Conservation (phyloP, 92 coral and sea anemone genomes). For the Paramuricea clavata region DNA sequence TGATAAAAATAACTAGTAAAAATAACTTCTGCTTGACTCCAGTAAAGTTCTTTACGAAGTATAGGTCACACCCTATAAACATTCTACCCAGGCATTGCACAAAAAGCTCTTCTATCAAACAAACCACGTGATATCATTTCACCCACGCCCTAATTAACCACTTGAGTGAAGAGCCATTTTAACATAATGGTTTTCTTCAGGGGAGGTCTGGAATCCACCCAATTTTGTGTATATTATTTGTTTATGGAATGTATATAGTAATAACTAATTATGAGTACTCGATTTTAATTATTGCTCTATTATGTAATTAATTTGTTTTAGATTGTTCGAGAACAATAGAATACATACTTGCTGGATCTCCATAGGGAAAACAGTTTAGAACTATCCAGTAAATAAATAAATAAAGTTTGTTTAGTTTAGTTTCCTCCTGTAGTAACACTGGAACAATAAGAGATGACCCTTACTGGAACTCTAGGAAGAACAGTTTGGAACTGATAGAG, state of each 20-base stretch:
- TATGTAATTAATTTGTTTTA: neutral
- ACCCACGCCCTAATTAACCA: neutral
- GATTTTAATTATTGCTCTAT: neutral
- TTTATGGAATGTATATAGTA: neutral
- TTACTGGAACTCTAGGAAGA: no score
- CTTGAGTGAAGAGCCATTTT: neutral
- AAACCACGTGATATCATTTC: neutral
- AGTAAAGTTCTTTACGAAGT: neutral
- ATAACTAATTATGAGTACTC: neutral
- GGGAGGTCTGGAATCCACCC: conserved; percentile 7
- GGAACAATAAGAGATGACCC: no score
- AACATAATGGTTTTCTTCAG: neutral
- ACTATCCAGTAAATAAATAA: no score
- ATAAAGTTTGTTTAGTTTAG: no score
- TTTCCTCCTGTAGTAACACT: no score
- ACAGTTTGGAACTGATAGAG: no score
- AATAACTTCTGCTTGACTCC: neutral
- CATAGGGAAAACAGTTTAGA: no score
- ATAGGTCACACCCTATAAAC: neutral
- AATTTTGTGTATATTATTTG: neutral
- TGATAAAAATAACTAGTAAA: neutral
- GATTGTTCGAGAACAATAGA: neutral
- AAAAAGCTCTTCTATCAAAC: neutral
- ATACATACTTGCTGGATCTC: neutral
- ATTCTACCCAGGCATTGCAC: neutral